These are phyloP conservation scores for Drosophila jambulina DNA, from an alignment of 1,140 invertebrate genomes.

Conservation along the genomic window DNA sequence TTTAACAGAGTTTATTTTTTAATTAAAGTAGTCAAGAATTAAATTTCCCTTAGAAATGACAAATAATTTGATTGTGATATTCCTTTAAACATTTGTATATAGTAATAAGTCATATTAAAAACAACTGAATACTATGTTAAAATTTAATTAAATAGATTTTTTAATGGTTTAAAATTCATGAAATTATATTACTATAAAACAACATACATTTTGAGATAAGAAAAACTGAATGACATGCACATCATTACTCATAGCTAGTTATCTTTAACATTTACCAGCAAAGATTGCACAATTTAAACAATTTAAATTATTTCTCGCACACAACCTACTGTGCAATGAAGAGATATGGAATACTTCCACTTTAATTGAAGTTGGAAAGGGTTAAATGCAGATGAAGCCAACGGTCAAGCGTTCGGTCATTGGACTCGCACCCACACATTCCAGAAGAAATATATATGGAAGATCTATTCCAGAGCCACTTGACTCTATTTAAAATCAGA, in stretches of 20 bases:
- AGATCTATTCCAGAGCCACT: constrained; percentile 11
- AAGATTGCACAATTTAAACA: background rate
- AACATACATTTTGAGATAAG: background rate
- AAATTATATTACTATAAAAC: background rate
- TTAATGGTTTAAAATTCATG: background rate
- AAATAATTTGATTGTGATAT: too few species aligned
- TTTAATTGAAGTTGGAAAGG: constrained; percentile 53
- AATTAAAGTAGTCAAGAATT: background rate
- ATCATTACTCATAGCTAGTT: background rate
- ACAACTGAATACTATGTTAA: background rate
- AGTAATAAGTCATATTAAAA: background rate
- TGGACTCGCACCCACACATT: constrained; percentile 41
- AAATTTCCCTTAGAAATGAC: background rate
- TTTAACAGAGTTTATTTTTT: background rate
- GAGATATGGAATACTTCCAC: constrained; percentile 20
- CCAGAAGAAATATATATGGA: background rate
- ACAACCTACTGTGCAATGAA: background rate
- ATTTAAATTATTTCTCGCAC: constrained; percentile 9
- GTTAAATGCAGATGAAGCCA: constrained; percentile 45
- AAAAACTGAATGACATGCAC: background rate
- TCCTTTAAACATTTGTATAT: too few species aligned
- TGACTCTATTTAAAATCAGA: background rate
- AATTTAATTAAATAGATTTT: background rate
- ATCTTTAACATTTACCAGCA: background rate
- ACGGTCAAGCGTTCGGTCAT: constrained; percentile 61